These are phyloP conservation scores for Anhinga rufa DNA, from an alignment of 2,113 vertebrate species.

Conservation along the genomic window DNA sequence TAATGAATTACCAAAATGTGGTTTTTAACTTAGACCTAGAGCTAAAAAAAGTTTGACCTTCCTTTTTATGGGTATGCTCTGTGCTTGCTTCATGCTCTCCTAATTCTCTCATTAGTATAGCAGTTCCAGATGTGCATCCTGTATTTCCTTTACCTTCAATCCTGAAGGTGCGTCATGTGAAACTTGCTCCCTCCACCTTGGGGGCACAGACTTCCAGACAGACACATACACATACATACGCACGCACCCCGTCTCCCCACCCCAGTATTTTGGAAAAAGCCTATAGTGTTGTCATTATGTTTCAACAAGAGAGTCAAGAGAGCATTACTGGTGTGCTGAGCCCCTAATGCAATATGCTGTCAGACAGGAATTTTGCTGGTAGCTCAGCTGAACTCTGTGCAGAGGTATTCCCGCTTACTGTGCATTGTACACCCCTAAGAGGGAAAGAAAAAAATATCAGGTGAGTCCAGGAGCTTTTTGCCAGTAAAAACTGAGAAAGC, in stretches of 20 bases:
- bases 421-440: neutral
- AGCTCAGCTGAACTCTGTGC: neutral
- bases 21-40: neutral
- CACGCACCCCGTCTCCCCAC: neutral
- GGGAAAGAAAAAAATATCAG: neutral
- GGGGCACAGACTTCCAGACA: neutral
- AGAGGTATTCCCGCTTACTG: neutral
- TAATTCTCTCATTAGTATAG: neutral
- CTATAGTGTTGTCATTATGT: neutral
- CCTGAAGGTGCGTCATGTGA: neutral
- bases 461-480: neutral
- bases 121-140: slow-evolving; percentile 14
- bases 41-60: neutral
- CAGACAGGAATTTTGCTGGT: neutral
- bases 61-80: neutral
- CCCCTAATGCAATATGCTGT: neutral
- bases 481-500: neutral
- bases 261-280: neutral
- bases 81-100: neutral
- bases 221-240: neutral
- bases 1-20: neutral
- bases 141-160: neutral
- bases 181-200: neutral
- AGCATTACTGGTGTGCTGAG: neutral
- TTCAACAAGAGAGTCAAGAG: neutral